Base-by-base conservation (phyloP, 2,113 vertebrate species). In the Triplophysa siluroides region DNA sequence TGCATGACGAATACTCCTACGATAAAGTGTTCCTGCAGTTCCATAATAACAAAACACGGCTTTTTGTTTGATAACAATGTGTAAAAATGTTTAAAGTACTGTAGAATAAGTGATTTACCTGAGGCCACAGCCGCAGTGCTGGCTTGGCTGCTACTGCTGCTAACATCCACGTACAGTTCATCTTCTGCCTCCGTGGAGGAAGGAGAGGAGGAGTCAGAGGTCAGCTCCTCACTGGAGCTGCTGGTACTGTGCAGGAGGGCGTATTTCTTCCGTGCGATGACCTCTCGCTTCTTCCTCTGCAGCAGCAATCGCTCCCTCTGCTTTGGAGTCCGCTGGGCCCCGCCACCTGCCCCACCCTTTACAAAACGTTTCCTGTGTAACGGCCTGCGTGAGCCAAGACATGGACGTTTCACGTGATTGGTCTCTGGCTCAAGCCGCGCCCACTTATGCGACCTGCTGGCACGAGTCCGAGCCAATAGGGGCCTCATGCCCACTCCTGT, bases 201-300 rank as follows among this genome's bases (percentile, higher is more conserved):
- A 58, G 94, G 94, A 38, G 97, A 96, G 60, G 97, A 95, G 23
- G 96, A 96, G 41, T 95, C 95, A 10, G 93, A 95, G 70, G 93
- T 98, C 81, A 97, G 93, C 86, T 98, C 98, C 11, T 97, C 96
- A 33, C 96, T 98, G 79, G 98, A 98, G 87, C 96, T 98, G 90
- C 96, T 98, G n/a, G 95, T 97, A 88, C 95, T 98, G 82, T 96
- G 94, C 0, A 98, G 92, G 7, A 99, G 89, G 13, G 96, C 96
- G 0, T 98, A 98, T 81, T 99, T 99, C 68, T 95, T 93, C 41
- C 95, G 92, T 60, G 96, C 96, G 60, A 99, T 89, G 38, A 97
- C 96, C 80, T 99, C 96, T 63, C 97, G 92, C 86, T 99, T 98
- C 83, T 98, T 97, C 82, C 96, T 93, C 92, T 98, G 97, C 91